Conservation (phyloP, 2,888 invertebrate genomes). For the Malacosoma neustria region DNA sequence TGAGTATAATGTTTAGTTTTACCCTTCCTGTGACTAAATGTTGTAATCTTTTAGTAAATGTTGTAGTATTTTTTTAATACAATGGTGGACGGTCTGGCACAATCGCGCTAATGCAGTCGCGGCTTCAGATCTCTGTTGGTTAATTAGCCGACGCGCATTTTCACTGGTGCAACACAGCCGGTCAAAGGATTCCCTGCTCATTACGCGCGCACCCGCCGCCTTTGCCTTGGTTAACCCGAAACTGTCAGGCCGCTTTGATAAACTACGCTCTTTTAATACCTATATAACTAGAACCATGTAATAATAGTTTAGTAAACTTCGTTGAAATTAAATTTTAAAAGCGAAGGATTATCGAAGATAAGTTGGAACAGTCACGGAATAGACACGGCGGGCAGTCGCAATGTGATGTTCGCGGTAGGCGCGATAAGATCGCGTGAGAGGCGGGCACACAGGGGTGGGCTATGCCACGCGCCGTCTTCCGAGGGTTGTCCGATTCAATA, state of each 20-base stretch:
- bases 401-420: slow-evolving; percentile 68
- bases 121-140: slow-evolving; percentile 62
- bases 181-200: slow-evolving; percentile 70
- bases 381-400: slow-evolving; percentile 58
- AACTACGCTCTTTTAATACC: slow-evolving; percentile 32
- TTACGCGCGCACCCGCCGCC: slow-evolving; percentile 39
- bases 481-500: slow-evolving; percentile 24
- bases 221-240: slow-evolving; percentile 32
- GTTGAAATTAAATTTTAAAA: slow-evolving; percentile 43
- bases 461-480: slow-evolving; percentile 29
- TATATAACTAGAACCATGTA: too few species aligned
- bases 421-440: slow-evolving; percentile 72
- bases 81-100: too few species aligned
- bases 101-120: slow-evolving; percentile 60
- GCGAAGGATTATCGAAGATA: slow-evolving; percentile 38
- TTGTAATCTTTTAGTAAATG: too few species aligned
- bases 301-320: slow-evolving; percentile 22
- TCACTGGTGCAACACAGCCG: slow-evolving; percentile 44
- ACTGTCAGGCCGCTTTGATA: slow-evolving; percentile 41
- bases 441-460: slow-evolving; percentile 47
- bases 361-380: slow-evolving; percentile 55
- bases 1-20: too few species aligned
- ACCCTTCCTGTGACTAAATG: too few species aligned
- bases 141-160: slow-evolving; percentile 68
- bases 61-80: too few species aligned